Base-by-base conservation (phyloP, 2,113 vertebrate genomes). In the Sturnira hondurensis region DNA sequence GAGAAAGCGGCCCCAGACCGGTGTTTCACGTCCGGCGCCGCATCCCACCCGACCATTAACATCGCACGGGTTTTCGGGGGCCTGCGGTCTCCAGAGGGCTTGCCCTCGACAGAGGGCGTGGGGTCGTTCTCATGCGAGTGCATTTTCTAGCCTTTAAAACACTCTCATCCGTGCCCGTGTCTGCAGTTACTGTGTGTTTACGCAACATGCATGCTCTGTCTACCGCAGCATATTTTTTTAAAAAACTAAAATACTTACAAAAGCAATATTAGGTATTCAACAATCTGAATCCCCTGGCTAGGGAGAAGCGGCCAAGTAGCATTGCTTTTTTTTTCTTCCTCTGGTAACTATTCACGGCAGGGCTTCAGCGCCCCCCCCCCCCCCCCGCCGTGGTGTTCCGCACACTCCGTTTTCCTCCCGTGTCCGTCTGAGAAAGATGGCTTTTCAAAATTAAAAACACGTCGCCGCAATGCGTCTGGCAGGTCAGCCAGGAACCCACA, bases 381-480 rank as follows among this genome's bases (percentile, higher is more conserved):
- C 98, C 97, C 98, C n/a, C n/a, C n/a, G n/a, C n/a, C n/a, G n/a
- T n/a, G n/a, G n/a, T n/a, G n/a, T 97, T 97, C 96, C 96, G 95
- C 97, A 73, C 88, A 92, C 91, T 96, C 95, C 76, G 86, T 81
- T 96, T 5, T 95, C 97, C 96, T 97, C 96, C 93, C 95, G 31
- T 81, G 90, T 98, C 97, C 98, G 97, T 97, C 98, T 97, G 97
- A 96, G 96, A 97, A 98, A 94, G 74, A 97, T 94, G 95, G 83
- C 96, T 98, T 98, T 98, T 97, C 95, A 96, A 93, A 98, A 98
- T 97, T 97, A 97, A 95, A 98, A 97, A 97, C 97, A 98, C 96
- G 96, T 97, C 98, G 98, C 81, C 95, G 92, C 68, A 97, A 81
- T 83, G 74, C 97, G 84, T 97, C 96, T 86, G 97, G 93, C 94